A percentile compares a stretch with the other conserved stretches of the same genome.
These are phyloP conservation scores for Sanderia malayensis DNA, from an alignment of 30 jellyfish, hydroid and myxozoan species.

Conservation along the genomic window DNA sequence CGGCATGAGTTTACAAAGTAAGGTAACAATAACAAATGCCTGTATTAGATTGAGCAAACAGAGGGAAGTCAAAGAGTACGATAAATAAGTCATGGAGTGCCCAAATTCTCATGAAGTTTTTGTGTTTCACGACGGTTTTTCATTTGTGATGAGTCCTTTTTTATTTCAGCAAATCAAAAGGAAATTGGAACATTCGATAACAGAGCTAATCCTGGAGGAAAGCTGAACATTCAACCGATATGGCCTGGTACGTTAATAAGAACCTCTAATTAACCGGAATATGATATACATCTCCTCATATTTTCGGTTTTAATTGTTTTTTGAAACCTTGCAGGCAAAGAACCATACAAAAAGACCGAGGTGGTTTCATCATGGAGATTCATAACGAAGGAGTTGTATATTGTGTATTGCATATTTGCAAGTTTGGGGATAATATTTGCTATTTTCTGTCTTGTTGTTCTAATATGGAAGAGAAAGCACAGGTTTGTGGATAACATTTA, in stretches of 20 bases:
- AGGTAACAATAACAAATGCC: too few relatives aligned
- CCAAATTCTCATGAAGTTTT: too few relatives aligned
- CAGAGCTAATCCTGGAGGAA: slow-evolving; percentile 7
- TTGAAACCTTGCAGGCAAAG: slow-evolving; percentile 55
- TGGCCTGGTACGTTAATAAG: slow-evolving; percentile 9
- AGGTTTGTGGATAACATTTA: slow-evolving; percentile 45
- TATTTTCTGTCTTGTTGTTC: slow-evolving; percentile 50
- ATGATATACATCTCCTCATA: too few relatives aligned
- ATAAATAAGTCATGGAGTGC: too few relatives aligned
- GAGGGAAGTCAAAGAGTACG: too few relatives aligned
- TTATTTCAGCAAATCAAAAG: not conserved
- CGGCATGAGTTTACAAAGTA: too few relatives aligned
- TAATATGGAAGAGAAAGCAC: slow-evolving; percentile 62
- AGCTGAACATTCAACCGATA: not conserved
- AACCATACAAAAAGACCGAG: slow-evolving; percentile 34
- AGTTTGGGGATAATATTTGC: slow-evolving; percentile 69
- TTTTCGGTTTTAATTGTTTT: too few relatives aligned
- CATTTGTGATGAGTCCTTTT: too few relatives aligned
- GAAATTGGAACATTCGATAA: slow-evolving; percentile 10
- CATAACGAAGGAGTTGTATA: slow-evolving; percentile 56
- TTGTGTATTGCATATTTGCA: slow-evolving; percentile 66
- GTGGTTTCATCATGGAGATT: slow-evolving; percentile 55
- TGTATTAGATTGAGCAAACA: too few relatives aligned
- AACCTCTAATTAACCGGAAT: too few relatives aligned
- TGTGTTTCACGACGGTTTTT: too few relatives aligned